Base-by-base conservation (phyloP, 2,113 vertebrate genomes). In the Brachypodius melanocephalos region DNA sequence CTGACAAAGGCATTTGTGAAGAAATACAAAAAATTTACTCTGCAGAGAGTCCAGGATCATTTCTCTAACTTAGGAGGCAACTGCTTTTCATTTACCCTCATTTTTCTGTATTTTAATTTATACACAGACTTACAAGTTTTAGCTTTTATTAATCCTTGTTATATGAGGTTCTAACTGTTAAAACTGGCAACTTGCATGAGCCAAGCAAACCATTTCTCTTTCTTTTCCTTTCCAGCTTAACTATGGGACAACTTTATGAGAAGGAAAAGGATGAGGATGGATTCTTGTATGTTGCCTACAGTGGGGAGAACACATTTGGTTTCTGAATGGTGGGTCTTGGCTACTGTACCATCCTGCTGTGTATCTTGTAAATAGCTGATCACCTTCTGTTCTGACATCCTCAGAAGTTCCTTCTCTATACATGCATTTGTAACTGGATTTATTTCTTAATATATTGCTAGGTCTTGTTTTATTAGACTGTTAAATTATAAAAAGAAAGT, bases 261-360 rank as follows among this genome's bases (percentile, higher is more conserved):
- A 99, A 99, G 96, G 99, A 99, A 97, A 99, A 99, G 96, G 99
- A 99, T 58, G 99, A 99, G 95, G 99, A 99, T 54, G 99, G 99
- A 92, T 99, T 99, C 97, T 98, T 99, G 95, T 99, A 99, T 13
- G 99, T 99, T 97, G 99, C 99, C 92, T 99, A 99, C 98, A 99
- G 99, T 49, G 99, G 99, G 96, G 99, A 99, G 94, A 99, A 99
- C 97, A 99, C 99, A 14, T 99, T 99, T 73, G 99, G 99, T 96
- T 97, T 97, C 97, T 98, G 97, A 98, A 90, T 88, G 93, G 95
- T 97, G 90, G 74, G n/a, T 95, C 96, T 96, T 94, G 94, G 87
- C 91, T 94, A 54, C 91, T 92, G 83, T 92, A 92, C 87, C 67
- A 81, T 92, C 80, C 86, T 91, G 98, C 96, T 97, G 97, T 98